These are phyloP conservation scores for Priocnemis perturbator DNA, from an alignment of 2,888 invertebrate genomes.

Conservation along the genomic window DNA sequence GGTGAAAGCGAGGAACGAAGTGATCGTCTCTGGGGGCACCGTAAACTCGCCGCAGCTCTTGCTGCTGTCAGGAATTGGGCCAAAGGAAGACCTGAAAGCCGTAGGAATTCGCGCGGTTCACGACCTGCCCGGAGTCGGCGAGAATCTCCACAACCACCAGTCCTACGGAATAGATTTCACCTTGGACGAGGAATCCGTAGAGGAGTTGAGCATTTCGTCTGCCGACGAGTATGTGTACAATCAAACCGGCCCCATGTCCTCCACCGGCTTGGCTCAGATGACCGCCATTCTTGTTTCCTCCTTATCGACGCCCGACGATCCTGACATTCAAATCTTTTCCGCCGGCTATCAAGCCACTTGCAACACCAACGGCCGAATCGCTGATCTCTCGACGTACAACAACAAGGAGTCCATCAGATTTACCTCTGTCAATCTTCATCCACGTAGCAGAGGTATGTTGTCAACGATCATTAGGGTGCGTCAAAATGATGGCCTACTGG, in stretches of 20 bases:
- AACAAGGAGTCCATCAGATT: slow-evolving; percentile 70
- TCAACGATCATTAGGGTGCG: no score
- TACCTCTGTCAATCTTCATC: slow-evolving; percentile 80
- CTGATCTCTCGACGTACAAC: slow-evolving; percentile 48
- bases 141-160: slow-evolving; percentile 83
- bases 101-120: slow-evolving; percentile 79
- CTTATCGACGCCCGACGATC: slow-evolving; percentile 79
- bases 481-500: no score
- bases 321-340: slow-evolving; percentile 83
- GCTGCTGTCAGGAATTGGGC: slow-evolving; percentile 83
- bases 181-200: slow-evolving; percentile 72
- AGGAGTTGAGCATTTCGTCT: slow-evolving; percentile 77
- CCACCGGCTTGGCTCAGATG: slow-evolving; percentile 82
- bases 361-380: slow-evolving; percentile 61
- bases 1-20: slow-evolving; percentile 70
- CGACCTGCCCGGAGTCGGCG: slow-evolving; percentile 82
- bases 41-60: slow-evolving; percentile 83
- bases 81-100: slow-evolving; percentile 78
- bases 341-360: slow-evolving; percentile 80
- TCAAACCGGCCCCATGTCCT: slow-evolving; percentile 80
- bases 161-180: slow-evolving; percentile 78
- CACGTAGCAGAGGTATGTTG: slow-evolving; percentile 79
- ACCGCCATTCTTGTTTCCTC: slow-evolving; percentile 80
- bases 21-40: slow-evolving; percentile 80
- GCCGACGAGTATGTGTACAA: slow-evolving; percentile 78